Percentiles rank a stretch among this genome's conserved stretches.
Conservation (phyloP, 2,113 vertebrate genomes). For the Glareola pratincola region DNA sequence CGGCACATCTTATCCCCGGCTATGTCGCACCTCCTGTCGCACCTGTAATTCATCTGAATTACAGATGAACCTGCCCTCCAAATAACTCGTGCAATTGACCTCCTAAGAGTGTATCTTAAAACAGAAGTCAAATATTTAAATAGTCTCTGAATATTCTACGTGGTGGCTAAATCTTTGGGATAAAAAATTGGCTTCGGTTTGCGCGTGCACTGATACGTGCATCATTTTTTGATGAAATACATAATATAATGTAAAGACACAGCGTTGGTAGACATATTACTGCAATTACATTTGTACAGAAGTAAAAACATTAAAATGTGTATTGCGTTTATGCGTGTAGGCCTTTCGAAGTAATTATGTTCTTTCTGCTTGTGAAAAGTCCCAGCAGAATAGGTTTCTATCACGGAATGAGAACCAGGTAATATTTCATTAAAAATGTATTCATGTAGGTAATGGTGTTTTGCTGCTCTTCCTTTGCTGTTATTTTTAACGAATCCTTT, state of each 20-base stretch:
- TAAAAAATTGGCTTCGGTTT: neutral
- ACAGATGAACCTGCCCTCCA: neutral
- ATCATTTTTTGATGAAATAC: neutral
- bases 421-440: slow-evolving; percentile 62
- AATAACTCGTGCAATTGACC: neutral
- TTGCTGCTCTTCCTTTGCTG: slow-evolving; percentile 54
- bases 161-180: neutral
- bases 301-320: slow-evolving; percentile 20
- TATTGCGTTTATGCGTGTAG: slow-evolving; percentile 33
- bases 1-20: neutral
- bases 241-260: neutral
- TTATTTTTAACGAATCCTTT: slow-evolving; percentile 58
- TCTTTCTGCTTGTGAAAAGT: slow-evolving; percentile 31
- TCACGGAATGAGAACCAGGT: neutral
- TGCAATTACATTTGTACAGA: slow-evolving; percentile 36
- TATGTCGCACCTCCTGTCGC: neutral
- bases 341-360: slow-evolving; percentile 50
- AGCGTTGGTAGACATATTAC: neutral
- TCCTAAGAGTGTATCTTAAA: neutral
- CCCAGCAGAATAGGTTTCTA: slow-evolving; percentile 40
- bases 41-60: neutral
- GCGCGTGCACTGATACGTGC: neutral
- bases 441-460: slow-evolving; percentile 51
- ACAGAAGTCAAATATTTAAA: neutral
- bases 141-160: neutral